A percentile compares a stretch with the other conserved stretches of the same genome.
Evolutionary conservation across 2,113 vertebrate species (phyloP).

Genomic region (Leptosomus discolor): DNA sequence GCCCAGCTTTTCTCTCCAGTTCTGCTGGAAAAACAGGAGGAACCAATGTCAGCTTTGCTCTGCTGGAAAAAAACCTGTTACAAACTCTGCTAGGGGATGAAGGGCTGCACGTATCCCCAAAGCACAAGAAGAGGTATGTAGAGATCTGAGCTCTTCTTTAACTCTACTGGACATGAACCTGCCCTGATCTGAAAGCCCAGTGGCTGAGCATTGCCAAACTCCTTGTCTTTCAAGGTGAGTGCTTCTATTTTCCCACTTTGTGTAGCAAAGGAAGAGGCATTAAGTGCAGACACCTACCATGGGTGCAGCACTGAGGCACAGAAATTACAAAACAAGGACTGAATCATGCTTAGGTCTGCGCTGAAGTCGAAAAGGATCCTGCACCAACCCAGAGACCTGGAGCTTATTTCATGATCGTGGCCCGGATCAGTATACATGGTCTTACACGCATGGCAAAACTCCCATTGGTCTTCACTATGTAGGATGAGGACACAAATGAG

Average conservation of each 20-base stretch:
- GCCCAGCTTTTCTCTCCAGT: not conserved
- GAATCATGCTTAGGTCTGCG: not conserved
- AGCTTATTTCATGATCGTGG: not conserved
- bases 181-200: not conserved
- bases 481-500: not conserved
- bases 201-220: not conserved
- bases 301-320: not conserved
- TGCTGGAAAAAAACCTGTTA: not conserved
- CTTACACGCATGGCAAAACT: not conserved
- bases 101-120: not conserved
- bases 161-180: not conserved
- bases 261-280: not conserved
- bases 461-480: not conserved
- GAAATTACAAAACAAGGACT: not conserved
- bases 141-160: not conserved
- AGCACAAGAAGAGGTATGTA: not conserved
- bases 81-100: not conserved
- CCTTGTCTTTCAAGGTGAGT: not conserved
- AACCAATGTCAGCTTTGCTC: not conserved
- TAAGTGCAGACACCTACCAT: not conserved
- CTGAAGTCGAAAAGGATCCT: not conserved
- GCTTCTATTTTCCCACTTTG: not conserved
- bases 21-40: not conserved
- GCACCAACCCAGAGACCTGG: not conserved
- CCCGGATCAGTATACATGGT: fast-evolving